Percentiles rank a stretch among this genome's conserved stretches.
Conservation (phyloP, 2,888 invertebrate genomes). For the Torymus auratus region DNA sequence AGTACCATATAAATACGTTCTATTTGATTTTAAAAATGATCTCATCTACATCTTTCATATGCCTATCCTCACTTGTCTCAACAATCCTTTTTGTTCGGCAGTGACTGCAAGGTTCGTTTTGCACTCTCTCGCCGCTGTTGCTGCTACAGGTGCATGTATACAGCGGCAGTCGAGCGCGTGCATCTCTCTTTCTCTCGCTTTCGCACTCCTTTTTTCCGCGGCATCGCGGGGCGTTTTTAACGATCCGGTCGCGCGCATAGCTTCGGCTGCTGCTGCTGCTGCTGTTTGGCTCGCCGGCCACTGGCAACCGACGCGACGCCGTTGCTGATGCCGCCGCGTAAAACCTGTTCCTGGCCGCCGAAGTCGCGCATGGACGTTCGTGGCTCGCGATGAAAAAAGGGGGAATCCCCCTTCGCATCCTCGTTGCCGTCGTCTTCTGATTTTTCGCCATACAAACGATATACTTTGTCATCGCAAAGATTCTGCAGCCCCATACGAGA, state of each 20-base stretch:
- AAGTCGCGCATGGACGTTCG: neutral
- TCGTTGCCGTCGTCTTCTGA: conserved; percentile 8
- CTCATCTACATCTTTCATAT: too few relatives aligned
- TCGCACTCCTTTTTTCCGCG: conserved; percentile 31
- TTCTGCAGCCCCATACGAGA: neutral
- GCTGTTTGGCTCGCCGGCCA: conserved; percentile 1
- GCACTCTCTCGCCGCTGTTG: neutral
- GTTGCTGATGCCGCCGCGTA: conserved; percentile 10
- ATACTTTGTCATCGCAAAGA: conserved; percentile 46
- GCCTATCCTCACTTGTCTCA: too few relatives aligned
- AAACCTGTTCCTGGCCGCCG: conserved; percentile 48
- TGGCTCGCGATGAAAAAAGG: conserved; percentile 42
- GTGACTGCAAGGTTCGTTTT: neutral
- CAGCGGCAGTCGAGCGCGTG: neutral
- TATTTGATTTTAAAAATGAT: too few relatives aligned
- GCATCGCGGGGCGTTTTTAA: conserved; percentile 53
- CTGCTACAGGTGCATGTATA: conserved; percentile 32
- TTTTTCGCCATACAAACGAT: conserved; percentile 43
- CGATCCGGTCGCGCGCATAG: conserved; percentile 50
- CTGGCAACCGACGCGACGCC: conserved; percentile 38
- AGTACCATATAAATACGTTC: too few relatives aligned
- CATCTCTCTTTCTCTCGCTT: conserved; percentile 55
- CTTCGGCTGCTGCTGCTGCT: conserved; percentile 12
- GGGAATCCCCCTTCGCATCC: conserved; percentile 25
- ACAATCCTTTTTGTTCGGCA: too few relatives aligned